Conservation (phyloP, 2,888 invertebrate species). For the Drosophila anomalata region DNA sequence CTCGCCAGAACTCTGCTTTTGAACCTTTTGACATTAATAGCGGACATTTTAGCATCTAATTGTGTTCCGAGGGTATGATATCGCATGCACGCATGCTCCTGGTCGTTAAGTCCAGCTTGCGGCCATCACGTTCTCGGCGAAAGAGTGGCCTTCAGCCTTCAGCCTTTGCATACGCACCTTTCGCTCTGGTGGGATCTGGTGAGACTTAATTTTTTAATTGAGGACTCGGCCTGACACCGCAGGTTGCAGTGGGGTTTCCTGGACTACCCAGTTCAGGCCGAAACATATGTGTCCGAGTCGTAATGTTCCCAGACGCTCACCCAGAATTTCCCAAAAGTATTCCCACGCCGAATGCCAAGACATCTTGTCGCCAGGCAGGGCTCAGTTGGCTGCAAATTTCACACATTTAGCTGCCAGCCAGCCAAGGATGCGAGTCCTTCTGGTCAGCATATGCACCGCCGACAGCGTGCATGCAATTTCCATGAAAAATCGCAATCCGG, state of each 20-base stretch:
- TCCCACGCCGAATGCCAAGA: conserved; percentile 54
- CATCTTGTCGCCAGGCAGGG: conserved; percentile 29
- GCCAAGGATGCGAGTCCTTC: conserved; percentile 45
- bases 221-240: neutral
- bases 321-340: conserved; percentile 51
- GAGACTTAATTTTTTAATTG: conserved; percentile 57
- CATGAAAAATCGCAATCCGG: conserved; percentile 77
- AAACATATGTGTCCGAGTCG: conserved; percentile 28
- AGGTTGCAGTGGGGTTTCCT: neutral
- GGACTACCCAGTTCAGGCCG: neutral
- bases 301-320: conserved; percentile 6
- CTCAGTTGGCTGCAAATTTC: conserved; percentile 38
- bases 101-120: conserved; percentile 51
- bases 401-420: conserved; percentile 50
- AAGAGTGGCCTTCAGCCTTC: conserved; percentile 28
- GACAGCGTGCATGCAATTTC: conserved; percentile 55
- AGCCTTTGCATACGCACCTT: conserved; percentile 31
- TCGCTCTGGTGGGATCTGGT: conserved; percentile 23
- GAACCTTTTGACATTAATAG: conserved; percentile 63
- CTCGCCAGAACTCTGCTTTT: conserved; percentile 30
- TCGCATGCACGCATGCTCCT: conserved; percentile 62
- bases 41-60: conserved; percentile 56
- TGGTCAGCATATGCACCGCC: conserved; percentile 70
- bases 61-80: conserved; percentile 42
- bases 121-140: conserved; percentile 68